These are phyloP conservation scores for Gasterosteus nipponicus DNA, from an alignment of 2,113 vertebrate species.

Conservation along the genomic window DNA sequence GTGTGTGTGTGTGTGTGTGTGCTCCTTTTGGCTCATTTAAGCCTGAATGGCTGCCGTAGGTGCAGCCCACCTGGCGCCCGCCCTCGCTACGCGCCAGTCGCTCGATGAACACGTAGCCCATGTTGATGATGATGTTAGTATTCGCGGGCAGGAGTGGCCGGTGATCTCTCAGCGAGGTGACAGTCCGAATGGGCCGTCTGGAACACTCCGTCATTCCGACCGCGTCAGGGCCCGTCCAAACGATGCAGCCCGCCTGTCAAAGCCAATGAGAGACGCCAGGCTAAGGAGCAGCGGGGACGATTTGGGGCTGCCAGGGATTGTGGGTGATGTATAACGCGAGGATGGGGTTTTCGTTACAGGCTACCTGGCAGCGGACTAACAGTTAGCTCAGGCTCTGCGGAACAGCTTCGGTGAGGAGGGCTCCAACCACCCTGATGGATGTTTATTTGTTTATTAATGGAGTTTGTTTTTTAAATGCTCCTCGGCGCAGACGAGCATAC, in stretches of 20 bases:
- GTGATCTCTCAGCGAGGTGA: constrained; percentile 77
- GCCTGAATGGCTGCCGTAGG: background rate
- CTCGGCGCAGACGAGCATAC: background rate
- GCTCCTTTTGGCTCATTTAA: constrained; percentile 22
- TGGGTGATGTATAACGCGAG: constrained; percentile 66
- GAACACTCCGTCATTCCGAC: constrained; percentile 71
- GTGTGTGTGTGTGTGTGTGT: background rate
- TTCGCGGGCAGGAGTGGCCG: constrained; percentile 61
- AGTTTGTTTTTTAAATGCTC: constrained; percentile 20
- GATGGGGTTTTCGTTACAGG: constrained; percentile 56
- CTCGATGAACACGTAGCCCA: constrained; percentile 1
- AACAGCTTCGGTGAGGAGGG: constrained; percentile 2
- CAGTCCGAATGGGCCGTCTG: constrained; percentile 73
- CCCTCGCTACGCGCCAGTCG: background rate
- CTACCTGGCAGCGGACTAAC: constrained; percentile 51
- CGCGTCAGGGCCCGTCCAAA: constrained; percentile 65
- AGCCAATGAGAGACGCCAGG: constrained; percentile 70
- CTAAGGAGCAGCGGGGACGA: constrained; percentile 59
- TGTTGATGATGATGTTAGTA: constrained; percentile 66
- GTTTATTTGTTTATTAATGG: constrained; percentile 27
- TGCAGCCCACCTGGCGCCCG: constrained; percentile 30
- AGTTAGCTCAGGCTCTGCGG: constrained; percentile 31
- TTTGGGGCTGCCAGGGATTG: constrained; percentile 56
- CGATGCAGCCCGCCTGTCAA: constrained; percentile 77
- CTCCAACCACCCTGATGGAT: constrained; percentile 2